Conservation (phyloP, 2,113 vertebrate genomes). For the Callorhinus ursinus region DNA sequence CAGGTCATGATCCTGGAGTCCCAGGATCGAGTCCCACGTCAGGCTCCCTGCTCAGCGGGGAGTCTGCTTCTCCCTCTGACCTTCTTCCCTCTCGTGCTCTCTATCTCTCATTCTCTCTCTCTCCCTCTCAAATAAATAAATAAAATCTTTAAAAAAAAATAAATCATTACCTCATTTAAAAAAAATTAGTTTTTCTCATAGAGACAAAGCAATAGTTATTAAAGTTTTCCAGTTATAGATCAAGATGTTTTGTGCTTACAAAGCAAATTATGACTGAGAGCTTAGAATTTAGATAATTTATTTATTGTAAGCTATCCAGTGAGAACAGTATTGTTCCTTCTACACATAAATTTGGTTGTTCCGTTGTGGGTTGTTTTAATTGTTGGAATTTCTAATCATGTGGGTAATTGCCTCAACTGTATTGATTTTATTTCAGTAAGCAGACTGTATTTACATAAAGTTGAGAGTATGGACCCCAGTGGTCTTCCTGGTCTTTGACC, state of each 20-base stretch:
- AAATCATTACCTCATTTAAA: slow-evolving; percentile 1
- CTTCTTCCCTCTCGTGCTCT: too few relatives aligned
- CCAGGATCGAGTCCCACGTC: too few relatives aligned
- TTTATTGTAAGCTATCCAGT: not conserved
- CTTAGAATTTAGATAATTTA: not conserved
- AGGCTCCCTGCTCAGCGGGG: too few relatives aligned
- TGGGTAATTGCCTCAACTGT: not conserved
- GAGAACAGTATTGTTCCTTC: not conserved
- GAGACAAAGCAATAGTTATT: not conserved
- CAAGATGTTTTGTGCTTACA: not conserved
- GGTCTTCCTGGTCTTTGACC: not conserved
- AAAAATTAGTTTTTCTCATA: not conserved
- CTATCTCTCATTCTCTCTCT: too few relatives aligned
- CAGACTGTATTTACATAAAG: not conserved
- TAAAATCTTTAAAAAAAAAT: too few relatives aligned
- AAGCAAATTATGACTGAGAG: not conserved
- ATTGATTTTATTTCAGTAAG: not conserved
- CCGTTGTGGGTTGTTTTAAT: not conserved
- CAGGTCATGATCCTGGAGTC: too few relatives aligned
- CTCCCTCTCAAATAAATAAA: too few relatives aligned
- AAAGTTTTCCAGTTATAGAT: not conserved
- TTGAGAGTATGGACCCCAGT: not conserved
- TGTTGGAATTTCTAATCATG: not conserved
- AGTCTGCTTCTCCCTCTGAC: too few relatives aligned
- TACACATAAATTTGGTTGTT: not conserved